These are phyloP conservation scores for Bombylius major DNA, from an alignment of 2,888 invertebrate genomes.

Conservation along the genomic window DNA sequence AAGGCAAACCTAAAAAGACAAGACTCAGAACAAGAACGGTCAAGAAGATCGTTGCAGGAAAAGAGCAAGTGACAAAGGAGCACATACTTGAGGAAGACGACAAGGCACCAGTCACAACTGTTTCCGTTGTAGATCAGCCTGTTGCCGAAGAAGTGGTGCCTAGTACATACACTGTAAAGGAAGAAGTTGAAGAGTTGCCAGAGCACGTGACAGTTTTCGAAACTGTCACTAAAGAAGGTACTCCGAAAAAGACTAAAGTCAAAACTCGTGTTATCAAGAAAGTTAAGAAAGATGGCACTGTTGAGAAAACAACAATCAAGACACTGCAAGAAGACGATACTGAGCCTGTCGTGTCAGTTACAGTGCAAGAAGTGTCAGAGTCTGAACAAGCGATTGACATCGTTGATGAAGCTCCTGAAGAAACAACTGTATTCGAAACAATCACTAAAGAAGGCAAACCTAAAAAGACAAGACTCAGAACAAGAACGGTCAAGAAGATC, in stretches of 20 bases:
- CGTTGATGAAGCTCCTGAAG: slow-evolving; percentile 19
- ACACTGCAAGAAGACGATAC: slow-evolving; percentile 30
- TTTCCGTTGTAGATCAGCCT: slow-evolving; percentile 16
- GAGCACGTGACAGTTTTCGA: slow-evolving; percentile 18
- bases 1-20: slow-evolving; percentile 26
- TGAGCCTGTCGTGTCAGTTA: slow-evolving; percentile 28
- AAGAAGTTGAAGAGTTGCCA: slow-evolving; percentile 15
- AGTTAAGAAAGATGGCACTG: slow-evolving; percentile 13
- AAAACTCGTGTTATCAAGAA: slow-evolving; percentile 24
- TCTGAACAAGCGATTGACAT: slow-evolving; percentile 20
- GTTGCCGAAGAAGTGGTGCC: slow-evolving; percentile 12
- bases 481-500: slow-evolving; percentile 19
- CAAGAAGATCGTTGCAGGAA: slow-evolving; percentile 28
- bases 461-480: slow-evolving; percentile 22
- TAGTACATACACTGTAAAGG: slow-evolving; percentile 5
- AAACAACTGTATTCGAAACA: slow-evolving; percentile 24
- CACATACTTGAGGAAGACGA: slow-evolving; percentile 26
- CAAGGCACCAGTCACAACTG: slow-evolving; percentile 24
- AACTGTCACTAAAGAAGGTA: slow-evolving; percentile 24
- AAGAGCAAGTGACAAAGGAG: slow-evolving; percentile 31
- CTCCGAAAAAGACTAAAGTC: slow-evolving; percentile 23
- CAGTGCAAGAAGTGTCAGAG: slow-evolving; percentile 24
- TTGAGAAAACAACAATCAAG: slow-evolving; percentile 30
- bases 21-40: slow-evolving; percentile 27
- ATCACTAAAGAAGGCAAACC: slow-evolving; percentile 26